These are phyloP conservation scores for Dendrocincla tyrannina DNA, from an alignment of 2,797 vertebrate species.

Conservation along the genomic window DNA sequence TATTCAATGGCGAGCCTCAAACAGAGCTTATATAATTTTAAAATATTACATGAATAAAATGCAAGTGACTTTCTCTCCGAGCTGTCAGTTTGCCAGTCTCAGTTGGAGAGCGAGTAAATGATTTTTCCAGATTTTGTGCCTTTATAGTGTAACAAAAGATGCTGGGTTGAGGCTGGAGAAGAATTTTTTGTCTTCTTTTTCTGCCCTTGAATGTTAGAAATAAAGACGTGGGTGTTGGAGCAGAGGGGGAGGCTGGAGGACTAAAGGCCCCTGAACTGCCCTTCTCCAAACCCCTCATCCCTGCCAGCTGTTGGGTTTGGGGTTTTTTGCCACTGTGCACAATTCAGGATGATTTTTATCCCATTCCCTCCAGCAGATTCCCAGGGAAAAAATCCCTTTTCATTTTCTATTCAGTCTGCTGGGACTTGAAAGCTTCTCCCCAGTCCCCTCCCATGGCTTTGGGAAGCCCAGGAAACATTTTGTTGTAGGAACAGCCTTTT, in stretches of 20 bases:
- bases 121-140: constrained; percentile 57
- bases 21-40: constrained; percentile 56
- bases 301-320: not conserved
- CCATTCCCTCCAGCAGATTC: not conserved
- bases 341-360: not conserved
- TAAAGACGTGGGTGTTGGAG: not conserved
- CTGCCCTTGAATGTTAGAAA: constrained; percentile 51
- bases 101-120: constrained; percentile 40
- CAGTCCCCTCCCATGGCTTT: rapidly evolving
- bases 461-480: not conserved
- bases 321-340: not conserved
- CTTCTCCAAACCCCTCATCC: constrained; percentile 5
- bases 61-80: constrained; percentile 42
- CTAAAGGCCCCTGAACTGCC: not conserved
- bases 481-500: constrained; percentile 5
- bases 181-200: not conserved
- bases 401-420: not conserved
- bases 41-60: constrained; percentile 62
- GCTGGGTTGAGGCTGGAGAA: not conserved
- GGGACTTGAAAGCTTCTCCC: not conserved
- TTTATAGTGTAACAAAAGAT: constrained; percentile 56
- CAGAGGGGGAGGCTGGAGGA: not conserved
- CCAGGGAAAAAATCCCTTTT: not conserved
- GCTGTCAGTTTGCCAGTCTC: constrained; percentile 51
- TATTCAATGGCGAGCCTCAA: constrained; percentile 25